Evolutionary conservation across 2,797 vertebrate genomes (phyloP).

Genomic region (Pseudochirops cupreus): DNA sequence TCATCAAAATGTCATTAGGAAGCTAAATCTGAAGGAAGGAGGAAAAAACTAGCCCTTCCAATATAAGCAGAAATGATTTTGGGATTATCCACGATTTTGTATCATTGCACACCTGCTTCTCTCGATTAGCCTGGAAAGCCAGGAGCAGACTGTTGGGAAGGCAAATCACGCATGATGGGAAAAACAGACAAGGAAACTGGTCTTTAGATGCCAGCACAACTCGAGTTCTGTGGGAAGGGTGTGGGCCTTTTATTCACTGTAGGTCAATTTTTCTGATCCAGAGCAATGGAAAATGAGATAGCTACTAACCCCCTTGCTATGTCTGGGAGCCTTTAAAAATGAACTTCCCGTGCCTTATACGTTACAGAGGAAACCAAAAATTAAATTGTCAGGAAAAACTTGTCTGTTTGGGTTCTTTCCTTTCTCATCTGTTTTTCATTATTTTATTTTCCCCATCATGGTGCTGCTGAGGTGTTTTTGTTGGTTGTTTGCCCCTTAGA

Average conservation of each 20-base stretch:
- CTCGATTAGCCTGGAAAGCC: background rate
- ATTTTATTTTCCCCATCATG: background rate
- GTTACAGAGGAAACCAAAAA: conserved; percentile 10
- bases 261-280: conserved; percentile 2
- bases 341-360: background rate
- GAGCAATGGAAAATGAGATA: conserved; percentile 7
- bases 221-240: background rate
- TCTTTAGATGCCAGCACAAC: background rate
- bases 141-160: background rate
- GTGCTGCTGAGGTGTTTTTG: background rate
- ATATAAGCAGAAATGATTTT: background rate
- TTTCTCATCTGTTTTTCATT: conserved; percentile 9
- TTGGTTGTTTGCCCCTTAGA: background rate
- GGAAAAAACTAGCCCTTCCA: background rate
- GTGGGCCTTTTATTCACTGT: background rate
- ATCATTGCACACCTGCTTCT: conserved; percentile 10
- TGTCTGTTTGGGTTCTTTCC: background rate
- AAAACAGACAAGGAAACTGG: conserved; percentile 4
- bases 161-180: background rate
- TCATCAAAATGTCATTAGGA: conserved; percentile 1
- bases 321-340: conserved; percentile 11
- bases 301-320: conserved; percentile 1
- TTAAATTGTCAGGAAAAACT: conserved; percentile 12
- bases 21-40: background rate
- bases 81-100: background rate